Percentiles rank a stretch among this genome's conserved stretches.
Conservation (phyloP, 2,113 vertebrate species). For the Agapornis roseicollis region DNA sequence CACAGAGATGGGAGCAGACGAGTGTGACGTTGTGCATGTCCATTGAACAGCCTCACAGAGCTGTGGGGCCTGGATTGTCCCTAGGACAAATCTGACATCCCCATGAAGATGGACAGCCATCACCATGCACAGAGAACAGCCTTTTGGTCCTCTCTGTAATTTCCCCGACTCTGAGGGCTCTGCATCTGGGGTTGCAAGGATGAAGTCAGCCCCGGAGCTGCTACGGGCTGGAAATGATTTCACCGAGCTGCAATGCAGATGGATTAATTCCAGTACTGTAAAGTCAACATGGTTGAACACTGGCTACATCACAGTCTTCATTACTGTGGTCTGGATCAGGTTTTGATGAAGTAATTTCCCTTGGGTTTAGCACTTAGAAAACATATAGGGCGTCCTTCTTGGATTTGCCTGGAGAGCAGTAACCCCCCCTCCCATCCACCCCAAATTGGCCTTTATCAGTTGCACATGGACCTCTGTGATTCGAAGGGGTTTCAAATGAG, state of each 20-base stretch:
- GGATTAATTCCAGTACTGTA: slow-evolving; percentile 83
- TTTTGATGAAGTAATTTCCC: slow-evolving; percentile 90
- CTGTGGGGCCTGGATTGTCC: not conserved
- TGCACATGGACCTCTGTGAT: slow-evolving; percentile 69
- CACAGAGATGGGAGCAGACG: not conserved
- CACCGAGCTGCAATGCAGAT: slow-evolving; percentile 81
- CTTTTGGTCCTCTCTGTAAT: not conserved
- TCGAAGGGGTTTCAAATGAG: slow-evolving; percentile 69
- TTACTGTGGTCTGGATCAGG: slow-evolving; percentile 75
- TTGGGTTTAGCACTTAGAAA: slow-evolving; percentile 82
- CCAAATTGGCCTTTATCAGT: slow-evolving; percentile 77
- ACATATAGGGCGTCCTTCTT: slow-evolving; percentile 74
- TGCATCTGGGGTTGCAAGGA: slow-evolving; percentile 64
- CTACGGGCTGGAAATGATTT: slow-evolving; percentile 87
- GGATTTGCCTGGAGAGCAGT: slow-evolving; percentile 55
- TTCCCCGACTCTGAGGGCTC: slow-evolving; percentile 19
- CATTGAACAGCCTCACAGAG: rapidly evolving
- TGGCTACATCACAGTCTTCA: slow-evolving; percentile 72
- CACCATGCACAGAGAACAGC: not conserved
- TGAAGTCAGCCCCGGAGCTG: slow-evolving; percentile 75
- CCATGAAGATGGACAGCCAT: not conserved
- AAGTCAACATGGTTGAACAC: slow-evolving; percentile 84
- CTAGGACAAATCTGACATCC: not conserved
- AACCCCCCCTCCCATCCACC: not conserved
- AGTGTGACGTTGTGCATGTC: not conserved